Conservation (phyloP, 1,140 invertebrate genomes). For the Trachelipus rathkii region DNA sequence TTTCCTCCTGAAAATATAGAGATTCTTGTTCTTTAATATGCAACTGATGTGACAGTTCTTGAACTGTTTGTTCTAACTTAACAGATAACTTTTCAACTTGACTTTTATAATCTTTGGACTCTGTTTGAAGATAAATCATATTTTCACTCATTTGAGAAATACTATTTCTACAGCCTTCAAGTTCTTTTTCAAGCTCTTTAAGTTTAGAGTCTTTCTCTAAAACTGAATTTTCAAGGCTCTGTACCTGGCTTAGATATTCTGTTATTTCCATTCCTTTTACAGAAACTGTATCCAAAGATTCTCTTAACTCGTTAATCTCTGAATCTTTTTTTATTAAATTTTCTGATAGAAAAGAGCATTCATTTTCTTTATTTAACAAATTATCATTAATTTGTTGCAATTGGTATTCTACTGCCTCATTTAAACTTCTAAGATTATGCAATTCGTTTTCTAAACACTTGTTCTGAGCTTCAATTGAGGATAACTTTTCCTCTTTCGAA, state of each 20-base stretch:
- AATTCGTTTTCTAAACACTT: background rate
- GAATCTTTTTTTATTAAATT: background rate
- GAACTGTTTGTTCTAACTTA: too few relatives aligned
- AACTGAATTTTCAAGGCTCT: background rate
- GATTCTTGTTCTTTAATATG: too few relatives aligned
- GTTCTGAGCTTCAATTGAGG: background rate
- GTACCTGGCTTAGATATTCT: background rate
- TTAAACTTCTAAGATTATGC: background rate
- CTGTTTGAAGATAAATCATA: too few relatives aligned
- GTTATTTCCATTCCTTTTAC: background rate
- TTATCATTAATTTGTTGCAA: background rate
- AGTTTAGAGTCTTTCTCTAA: background rate
- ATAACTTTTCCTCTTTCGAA: background rate
- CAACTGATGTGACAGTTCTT: too few relatives aligned
- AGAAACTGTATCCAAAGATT: background rate
- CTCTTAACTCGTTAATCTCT: background rate
- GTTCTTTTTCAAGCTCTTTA: background rate
- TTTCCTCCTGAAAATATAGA: too few relatives aligned
- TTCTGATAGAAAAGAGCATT: background rate
- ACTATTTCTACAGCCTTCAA: too few relatives aligned
- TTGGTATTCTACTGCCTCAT: background rate
- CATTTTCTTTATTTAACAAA: background rate
- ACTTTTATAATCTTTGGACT: too few relatives aligned
- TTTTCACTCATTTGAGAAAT: too few relatives aligned
- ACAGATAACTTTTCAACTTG: too few relatives aligned